Conservation (phyloP, 1,140 invertebrate species). For the Carposina sasakii region DNA sequence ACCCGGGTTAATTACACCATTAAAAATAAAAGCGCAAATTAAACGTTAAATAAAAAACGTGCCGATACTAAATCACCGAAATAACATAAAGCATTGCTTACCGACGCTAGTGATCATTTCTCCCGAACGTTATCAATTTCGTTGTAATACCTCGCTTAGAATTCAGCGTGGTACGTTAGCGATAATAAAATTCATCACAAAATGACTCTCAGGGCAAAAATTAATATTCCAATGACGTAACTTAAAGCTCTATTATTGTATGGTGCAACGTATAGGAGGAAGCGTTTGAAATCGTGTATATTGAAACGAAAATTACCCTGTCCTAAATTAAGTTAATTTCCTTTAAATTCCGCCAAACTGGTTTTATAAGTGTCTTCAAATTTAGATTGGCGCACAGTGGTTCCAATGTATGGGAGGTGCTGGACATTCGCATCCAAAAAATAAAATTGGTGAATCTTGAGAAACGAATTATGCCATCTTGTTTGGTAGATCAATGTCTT, state of each 20-base stretch:
- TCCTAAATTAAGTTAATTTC: too few species aligned
- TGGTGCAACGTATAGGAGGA: constrained; percentile 18
- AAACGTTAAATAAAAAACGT: constrained; percentile 34
- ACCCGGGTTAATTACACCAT: too few species aligned
- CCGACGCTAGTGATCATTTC: constrained; percentile 22
- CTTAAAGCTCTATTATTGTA: constrained; percentile 40
- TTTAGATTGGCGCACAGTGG: too few species aligned
- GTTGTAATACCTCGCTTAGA: constrained; percentile 62
- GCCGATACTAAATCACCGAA: constrained; percentile 27
- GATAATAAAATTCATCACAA: constrained; percentile 67
- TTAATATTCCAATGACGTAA: constrained; percentile 69
- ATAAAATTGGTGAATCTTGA: too few species aligned
- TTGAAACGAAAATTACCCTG: too few species aligned
- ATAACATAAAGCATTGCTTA: constrained; percentile 12
- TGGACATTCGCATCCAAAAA: too few species aligned
- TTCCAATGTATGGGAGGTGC: too few species aligned
- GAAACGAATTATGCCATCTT: too few species aligned
- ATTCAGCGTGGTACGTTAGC: constrained; percentile 46
- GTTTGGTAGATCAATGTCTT: too few species aligned
- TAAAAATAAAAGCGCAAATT: too few species aligned
- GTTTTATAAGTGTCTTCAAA: too few species aligned
- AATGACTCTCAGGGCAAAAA: constrained; percentile 59
- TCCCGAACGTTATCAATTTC: constrained; percentile 55
- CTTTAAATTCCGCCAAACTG: too few species aligned
- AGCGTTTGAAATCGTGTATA: not conserved